Evolutionary conservation across 2,113 vertebrate species (phyloP).

Genomic region (Symphodus melops): DNA sequence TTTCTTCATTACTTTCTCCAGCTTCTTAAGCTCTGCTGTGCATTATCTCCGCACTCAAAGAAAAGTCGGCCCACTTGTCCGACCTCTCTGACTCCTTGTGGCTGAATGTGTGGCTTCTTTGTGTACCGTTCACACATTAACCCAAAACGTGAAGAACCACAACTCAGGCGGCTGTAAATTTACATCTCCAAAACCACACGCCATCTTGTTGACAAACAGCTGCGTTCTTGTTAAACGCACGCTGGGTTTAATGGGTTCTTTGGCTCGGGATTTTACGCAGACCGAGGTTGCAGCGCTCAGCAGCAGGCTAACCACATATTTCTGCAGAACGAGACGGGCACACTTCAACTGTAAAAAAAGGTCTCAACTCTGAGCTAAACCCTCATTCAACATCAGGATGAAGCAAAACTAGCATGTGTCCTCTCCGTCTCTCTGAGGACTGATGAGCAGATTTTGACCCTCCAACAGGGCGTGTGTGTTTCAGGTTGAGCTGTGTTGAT

Average conservation of each 20-base stretch:
- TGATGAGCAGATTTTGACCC: conserved; percentile 33
- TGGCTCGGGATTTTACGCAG: conserved; percentile 37
- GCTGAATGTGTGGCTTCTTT: conserved; percentile 31
- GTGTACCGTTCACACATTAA: conserved; percentile 41
- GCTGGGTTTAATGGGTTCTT: conserved; percentile 57
- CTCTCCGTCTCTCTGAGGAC: background rate
- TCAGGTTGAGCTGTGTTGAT: conserved; percentile 34
- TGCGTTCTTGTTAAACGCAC: conserved; percentile 48
- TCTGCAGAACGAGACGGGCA: conserved; percentile 20
- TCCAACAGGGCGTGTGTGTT: conserved; percentile 14
- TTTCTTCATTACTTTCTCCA: conserved; percentile 69
- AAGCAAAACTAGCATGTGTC: conserved; percentile 3
- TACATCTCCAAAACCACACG: conserved; percentile 47
- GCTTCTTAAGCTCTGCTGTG: conserved; percentile 52
- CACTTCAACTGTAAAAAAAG: conserved; percentile 1
- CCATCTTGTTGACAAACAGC: conserved; percentile 64
- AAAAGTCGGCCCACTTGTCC: conserved; percentile 14
- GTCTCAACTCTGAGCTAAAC: conserved; percentile 25
- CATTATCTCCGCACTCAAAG: conserved; percentile 27
- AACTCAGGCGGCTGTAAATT: conserved; percentile 43
- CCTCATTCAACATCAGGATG: conserved; percentile 16
- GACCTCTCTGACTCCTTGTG: background rate
- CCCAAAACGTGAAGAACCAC: conserved; percentile 38
- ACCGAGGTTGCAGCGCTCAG: conserved; percentile 37
- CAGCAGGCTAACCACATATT: conserved; percentile 41